phyloP scores from a whole-genome alignment of 2,888 invertebrate genomes.

The Drosophila fulvimacula region DNA sequence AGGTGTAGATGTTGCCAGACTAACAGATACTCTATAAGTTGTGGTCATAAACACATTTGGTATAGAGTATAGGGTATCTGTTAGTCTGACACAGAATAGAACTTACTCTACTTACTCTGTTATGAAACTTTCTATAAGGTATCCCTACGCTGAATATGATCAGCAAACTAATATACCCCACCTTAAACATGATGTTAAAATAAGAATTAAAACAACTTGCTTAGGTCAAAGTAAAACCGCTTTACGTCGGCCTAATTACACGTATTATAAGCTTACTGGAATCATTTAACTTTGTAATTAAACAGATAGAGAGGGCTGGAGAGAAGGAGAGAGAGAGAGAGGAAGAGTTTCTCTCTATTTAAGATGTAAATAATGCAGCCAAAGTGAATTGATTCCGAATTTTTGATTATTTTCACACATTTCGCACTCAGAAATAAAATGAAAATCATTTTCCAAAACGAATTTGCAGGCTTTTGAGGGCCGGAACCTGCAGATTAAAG shows the following conservation, averaged over 20 bases:
- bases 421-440: not conserved
- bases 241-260: constrained; percentile 1
- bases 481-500: constrained; percentile 1
- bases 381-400: constrained; percentile 2
- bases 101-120: too few relatives aligned
- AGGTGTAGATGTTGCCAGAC: too few relatives aligned
- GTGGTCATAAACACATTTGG: too few relatives aligned
- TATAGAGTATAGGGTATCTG: not conserved
- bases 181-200: too few relatives aligned
- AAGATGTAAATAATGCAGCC: not conserved
- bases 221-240: not conserved
- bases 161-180: not conserved
- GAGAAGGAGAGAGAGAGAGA: not conserved
- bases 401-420: constrained; percentile 3
- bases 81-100: not conserved
- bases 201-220: not conserved
- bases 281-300: not conserved
- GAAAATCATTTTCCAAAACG: not conserved
- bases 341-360: not conserved
- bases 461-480: not conserved
- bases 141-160: too few relatives aligned
- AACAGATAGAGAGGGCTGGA: not conserved
- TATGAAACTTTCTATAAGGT: too few relatives aligned
- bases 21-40: not conserved
- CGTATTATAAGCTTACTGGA: constrained; percentile 1